A percentile compares a stretch with the other conserved stretches of the same genome.
Conservation (phyloP, 2,113 vertebrate genomes). For the Oryzias melastigma region DNA sequence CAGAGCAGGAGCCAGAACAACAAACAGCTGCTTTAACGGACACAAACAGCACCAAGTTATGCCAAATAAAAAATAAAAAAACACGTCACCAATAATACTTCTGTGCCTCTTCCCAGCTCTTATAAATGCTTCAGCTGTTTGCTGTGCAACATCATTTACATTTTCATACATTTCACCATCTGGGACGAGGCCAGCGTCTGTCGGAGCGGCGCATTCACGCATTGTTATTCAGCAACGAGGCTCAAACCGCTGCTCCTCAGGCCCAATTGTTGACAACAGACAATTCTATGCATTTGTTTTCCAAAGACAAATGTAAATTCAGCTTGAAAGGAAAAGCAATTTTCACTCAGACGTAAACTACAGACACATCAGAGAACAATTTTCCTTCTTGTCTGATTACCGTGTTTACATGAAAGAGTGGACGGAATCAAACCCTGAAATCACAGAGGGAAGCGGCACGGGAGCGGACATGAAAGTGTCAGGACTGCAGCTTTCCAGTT, state of each 20-base stretch:
- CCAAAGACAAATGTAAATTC: conserved; percentile 58
- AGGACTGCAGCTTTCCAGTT: conserved; percentile 5
- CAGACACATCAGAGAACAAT: conserved; percentile 1
- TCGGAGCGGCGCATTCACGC: conserved; percentile 25
- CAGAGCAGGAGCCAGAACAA: too few relatives aligned
- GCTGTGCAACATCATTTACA: conserved; percentile 44
- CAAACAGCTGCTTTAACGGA: too few relatives aligned
- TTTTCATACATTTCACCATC: conserved; percentile 50
- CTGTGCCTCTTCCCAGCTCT: conserved; percentile 3
- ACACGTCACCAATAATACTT: conserved; percentile 31
- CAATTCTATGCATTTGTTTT: conserved; percentile 40
- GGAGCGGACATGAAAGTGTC: conserved; percentile 1
- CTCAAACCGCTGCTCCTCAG: conserved; percentile 15
- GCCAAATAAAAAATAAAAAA: conserved; percentile 8
- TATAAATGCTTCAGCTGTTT: conserved; percentile 1
- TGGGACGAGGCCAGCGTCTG: conserved; percentile 30
- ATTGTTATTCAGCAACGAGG: conserved; percentile 48
- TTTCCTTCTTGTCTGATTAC: conserved; percentile 43
- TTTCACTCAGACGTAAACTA: conserved; percentile 33
- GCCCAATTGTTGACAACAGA: conserved; percentile 32
- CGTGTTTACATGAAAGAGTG: conserved; percentile 46
- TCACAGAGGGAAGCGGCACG: conserved; percentile 21
- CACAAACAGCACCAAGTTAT: not conserved
- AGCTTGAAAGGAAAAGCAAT: conserved; percentile 58
- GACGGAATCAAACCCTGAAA: conserved; percentile 51